Percentiles rank a stretch among this genome's conserved stretches.
Evolutionary conservation across 30 jellyfish, hydroid and myxozoan species (phyloP).

Genomic region (Sanderia malayensis): DNA sequence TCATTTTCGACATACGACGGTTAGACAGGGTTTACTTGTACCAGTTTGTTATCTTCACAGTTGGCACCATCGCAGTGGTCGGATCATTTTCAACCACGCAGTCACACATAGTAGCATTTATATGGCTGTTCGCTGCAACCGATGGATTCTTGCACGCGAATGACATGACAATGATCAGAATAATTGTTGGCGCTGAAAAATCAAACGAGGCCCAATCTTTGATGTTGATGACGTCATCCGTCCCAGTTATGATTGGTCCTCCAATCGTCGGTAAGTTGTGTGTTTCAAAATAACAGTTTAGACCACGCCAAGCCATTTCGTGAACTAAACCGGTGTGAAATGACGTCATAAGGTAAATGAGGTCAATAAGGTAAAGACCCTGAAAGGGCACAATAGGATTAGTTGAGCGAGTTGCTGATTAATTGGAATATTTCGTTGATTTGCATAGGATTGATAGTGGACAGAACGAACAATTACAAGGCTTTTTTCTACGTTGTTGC

Average conservation of each 20-base stretch:
- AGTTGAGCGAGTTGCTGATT: too few species aligned
- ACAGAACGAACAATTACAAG: conserved; percentile 44
- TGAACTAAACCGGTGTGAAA: too few species aligned
- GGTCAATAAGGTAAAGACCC: too few species aligned
- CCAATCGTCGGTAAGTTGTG: conserved; percentile 54
- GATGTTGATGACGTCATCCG: conserved; percentile 9
- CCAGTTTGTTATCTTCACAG: conserved; percentile 14
- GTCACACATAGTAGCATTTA: conserved; percentile 32
- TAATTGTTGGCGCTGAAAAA: conserved; percentile 1
- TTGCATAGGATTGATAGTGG: conserved; percentile 58
- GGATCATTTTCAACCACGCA: conserved; percentile 41
- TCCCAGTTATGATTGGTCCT: conserved; percentile 44
- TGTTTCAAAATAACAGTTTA: too few species aligned
- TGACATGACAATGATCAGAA: conserved; percentile 13
- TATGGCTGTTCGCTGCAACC: conserved; percentile 22
- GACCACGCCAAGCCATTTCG: too few species aligned
- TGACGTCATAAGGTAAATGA: too few species aligned
- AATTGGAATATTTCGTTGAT: too few species aligned
- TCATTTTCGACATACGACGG: conserved; percentile 21
- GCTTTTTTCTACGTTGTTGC: conserved; percentile 55
- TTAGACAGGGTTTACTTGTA: conserved; percentile 5
- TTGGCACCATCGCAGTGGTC: conserved; percentile 29
- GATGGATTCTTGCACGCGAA: conserved; percentile 37
- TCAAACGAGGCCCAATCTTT: conserved; percentile 29
- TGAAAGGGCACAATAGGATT: too few species aligned